phyloP scores from a whole-genome alignment of 1,140 invertebrate genomes.

The Scaptomyza graminum region DNA sequence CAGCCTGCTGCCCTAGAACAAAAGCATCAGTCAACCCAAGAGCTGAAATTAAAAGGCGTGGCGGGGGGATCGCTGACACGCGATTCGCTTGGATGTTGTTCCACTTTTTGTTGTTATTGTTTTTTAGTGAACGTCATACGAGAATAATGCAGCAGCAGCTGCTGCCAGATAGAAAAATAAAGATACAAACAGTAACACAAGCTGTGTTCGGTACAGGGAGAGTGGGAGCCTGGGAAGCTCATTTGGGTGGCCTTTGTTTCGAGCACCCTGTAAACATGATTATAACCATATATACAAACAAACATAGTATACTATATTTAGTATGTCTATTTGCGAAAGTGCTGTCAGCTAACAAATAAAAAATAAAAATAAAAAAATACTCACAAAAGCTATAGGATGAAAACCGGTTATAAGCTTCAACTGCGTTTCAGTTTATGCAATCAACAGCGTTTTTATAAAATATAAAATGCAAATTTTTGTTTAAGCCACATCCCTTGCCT shows the following conservation, averaged over 20 bases:
- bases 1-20: slow-evolving; percentile 41
- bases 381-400: slow-evolving; percentile 24
- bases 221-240: slow-evolving; percentile 32
- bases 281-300: slow-evolving; percentile 10
- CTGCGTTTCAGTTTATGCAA: slow-evolving; percentile 50
- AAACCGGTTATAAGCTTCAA: slow-evolving; percentile 43
- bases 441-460: slow-evolving; percentile 31
- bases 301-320: not conserved
- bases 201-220: not conserved
- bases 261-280: slow-evolving; percentile 41
- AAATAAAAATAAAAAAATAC: slow-evolving; percentile 24
- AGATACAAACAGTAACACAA: slow-evolving; percentile 14
- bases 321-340: slow-evolving; percentile 40
- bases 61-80: slow-evolving; percentile 24
- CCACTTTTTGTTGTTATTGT: slow-evolving; percentile 14
- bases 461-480: slow-evolving; percentile 42
- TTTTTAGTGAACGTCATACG: slow-evolving; percentile 29
- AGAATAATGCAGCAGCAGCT: slow-evolving; percentile 27
- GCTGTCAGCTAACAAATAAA: slow-evolving; percentile 42
- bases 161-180: slow-evolving; percentile 3
- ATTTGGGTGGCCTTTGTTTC: slow-evolving; percentile 34
- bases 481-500: not conserved
- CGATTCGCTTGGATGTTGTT: slow-evolving; percentile 43
- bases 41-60: not conserved
- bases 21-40: slow-evolving; percentile 44